Evolutionary conservation across 2,113 vertebrate species (phyloP).

Genomic region (Acanthisitta chloris): DNA sequence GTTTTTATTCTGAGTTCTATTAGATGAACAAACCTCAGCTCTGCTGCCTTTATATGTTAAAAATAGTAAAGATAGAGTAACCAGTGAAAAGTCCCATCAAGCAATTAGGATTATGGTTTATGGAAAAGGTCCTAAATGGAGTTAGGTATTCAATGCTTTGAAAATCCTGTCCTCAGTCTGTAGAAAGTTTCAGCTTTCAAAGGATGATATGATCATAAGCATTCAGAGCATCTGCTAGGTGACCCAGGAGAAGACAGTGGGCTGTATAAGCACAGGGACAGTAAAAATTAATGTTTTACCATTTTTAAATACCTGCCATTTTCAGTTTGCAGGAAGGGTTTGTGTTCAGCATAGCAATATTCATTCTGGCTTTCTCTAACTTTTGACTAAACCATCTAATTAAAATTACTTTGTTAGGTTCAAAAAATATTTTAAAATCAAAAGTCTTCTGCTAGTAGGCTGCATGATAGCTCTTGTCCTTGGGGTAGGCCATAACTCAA

Average conservation of each 20-base stretch:
- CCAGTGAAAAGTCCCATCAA: not conserved
- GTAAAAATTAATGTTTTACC: not conserved
- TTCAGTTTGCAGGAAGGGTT: not conserved
- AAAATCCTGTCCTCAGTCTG: not conserved
- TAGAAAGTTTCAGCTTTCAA: not conserved
- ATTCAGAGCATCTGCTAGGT: not conserved
- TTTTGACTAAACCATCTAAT: not conserved
- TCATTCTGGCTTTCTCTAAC: not conserved
- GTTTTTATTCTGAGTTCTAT: not conserved
- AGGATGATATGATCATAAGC: not conserved
- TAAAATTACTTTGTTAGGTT: not conserved
- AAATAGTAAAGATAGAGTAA: not conserved
- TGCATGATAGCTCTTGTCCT: not conserved
- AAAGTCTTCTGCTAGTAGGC: not conserved
- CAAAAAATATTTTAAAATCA: not conserved
- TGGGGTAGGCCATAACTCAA: not conserved
- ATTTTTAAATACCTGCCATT: not conserved
- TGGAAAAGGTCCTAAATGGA: not conserved
- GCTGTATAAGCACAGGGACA: not conserved
- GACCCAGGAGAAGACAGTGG: not conserved
- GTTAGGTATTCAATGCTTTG: not conserved
- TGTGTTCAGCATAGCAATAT: not conserved
- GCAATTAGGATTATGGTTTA: not conserved
- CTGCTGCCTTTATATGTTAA: not conserved
- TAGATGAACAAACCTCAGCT: not conserved